phyloP scores from a whole-genome alignment of 2,113 vertebrate species.

The Tautogolabrus adspersus region DNA sequence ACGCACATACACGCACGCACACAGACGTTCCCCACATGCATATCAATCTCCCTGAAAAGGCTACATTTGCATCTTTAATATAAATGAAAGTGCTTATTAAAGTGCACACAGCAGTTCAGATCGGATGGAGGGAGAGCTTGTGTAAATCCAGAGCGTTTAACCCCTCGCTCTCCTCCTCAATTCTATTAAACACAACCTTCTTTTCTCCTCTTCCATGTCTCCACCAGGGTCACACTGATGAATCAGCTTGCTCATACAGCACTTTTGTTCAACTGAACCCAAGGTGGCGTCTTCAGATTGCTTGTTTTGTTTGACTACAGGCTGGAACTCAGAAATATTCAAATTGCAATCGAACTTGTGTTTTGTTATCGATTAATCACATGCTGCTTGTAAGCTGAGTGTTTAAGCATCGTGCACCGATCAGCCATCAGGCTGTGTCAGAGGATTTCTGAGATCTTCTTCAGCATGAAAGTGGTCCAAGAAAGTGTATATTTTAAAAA shows the following conservation, averaged over 20 bases:
- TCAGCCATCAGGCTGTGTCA: too few species aligned
- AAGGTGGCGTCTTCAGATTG: not conserved
- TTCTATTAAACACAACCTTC: slow-evolving; percentile 25
- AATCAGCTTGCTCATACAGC: not conserved
- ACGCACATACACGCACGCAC: slow-evolving; percentile 33
- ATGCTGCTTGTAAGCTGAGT: too few species aligned
- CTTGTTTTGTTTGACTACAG: not conserved
- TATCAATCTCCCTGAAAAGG: slow-evolving; percentile 83
- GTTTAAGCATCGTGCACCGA: too few species aligned
- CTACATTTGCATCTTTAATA: slow-evolving; percentile 87
- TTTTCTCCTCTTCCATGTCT: slow-evolving; percentile 8
- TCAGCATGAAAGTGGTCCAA: not conserved
- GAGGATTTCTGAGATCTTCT: not conserved
- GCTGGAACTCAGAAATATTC: not conserved
- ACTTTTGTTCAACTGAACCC: slow-evolving; percentile 17
- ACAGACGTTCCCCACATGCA: slow-evolving; percentile 59
- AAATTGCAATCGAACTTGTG: not conserved
- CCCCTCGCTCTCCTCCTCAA: slow-evolving; percentile 25
- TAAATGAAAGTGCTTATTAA: slow-evolving; percentile 84
- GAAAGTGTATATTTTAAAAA: not conserved
- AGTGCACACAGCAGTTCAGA: slow-evolving; percentile 72
- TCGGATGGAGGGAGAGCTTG: slow-evolving; percentile 63
- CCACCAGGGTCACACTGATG: not conserved
- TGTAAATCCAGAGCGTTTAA: slow-evolving; percentile 71
- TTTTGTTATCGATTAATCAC: too few species aligned